A percentile compares a stretch with the other conserved stretches of the same genome.
These are phyloP conservation scores for Ophioninae sp. DNA, from an alignment of 2,888 invertebrate genomes.

Conservation along the genomic window DNA sequence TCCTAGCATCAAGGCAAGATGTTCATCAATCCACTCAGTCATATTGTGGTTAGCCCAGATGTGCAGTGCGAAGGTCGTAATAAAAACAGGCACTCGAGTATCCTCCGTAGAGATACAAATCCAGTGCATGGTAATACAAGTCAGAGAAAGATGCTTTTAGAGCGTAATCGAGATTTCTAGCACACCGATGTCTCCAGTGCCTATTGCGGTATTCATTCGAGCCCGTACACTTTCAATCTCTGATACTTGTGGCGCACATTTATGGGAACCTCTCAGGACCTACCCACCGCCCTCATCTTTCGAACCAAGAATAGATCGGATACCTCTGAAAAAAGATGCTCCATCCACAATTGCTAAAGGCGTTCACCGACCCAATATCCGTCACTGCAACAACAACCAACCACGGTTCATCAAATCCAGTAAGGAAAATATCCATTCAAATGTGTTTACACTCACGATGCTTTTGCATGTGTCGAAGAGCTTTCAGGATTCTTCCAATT, in stretches of 20 bases:
- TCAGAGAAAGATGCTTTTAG: neutral
- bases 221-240: neutral
- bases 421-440: neutral
- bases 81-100: slow-evolving; percentile 17
- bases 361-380: neutral
- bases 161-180: neutral
- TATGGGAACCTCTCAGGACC: neutral
- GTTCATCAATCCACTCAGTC: slow-evolving; percentile 26
- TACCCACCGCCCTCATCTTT: neutral
- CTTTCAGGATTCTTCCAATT: slow-evolving; percentile 40
- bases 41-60: slow-evolving; percentile 46
- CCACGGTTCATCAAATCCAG: neutral
- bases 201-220: neutral
- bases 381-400: neutral
- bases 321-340: neutral
- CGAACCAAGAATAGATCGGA: neutral
- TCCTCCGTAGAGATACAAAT: neutral
- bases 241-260: neutral
- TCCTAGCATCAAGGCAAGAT: slow-evolving; percentile 31
- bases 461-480: neutral
- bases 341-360: neutral
- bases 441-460: slow-evolving; percentile 41
- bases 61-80: slow-evolving; percentile 14
- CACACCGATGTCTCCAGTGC: neutral
- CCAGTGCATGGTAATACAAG: neutral